Percentiles rank a stretch among this genome's conserved stretches.
phyloP scores from a whole-genome alignment of 1,140 invertebrate species.

The Hyles euphorbiae region DNA sequence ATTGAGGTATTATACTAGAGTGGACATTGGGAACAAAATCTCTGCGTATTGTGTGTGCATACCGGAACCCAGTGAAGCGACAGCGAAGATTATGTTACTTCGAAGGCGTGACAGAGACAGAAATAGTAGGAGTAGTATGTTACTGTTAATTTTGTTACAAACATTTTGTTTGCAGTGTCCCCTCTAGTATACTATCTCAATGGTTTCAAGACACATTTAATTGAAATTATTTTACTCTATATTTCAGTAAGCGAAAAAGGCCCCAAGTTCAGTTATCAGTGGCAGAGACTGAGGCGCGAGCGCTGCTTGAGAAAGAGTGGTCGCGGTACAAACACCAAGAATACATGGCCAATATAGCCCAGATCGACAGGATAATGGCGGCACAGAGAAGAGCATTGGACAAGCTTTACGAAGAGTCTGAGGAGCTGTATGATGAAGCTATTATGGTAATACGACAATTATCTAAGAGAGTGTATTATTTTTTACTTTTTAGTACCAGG shows the following conservation, averaged over 20 bases:
- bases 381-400: constrained; percentile 87
- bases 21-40: too few species aligned
- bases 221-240: background rate
- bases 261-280: constrained; percentile 30
- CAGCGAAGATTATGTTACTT: too few species aligned
- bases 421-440: constrained; percentile 89
- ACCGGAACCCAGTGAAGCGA: too few species aligned
- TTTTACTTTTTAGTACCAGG: background rate
- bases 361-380: constrained; percentile 80
- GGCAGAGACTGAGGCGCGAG: constrained; percentile 45
- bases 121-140: too few species aligned
- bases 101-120: too few species aligned
- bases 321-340: constrained; percentile 79
- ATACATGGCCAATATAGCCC: constrained; percentile 78
- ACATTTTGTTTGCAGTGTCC: too few species aligned
- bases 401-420: constrained; percentile 84
- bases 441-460: constrained; percentile 78
- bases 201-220: too few species aligned
- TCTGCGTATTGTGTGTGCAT: too few species aligned
- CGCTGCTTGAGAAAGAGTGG: constrained; percentile 83
- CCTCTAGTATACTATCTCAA: too few species aligned
- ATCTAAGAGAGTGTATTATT: background rate
- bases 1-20: too few species aligned
- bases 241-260: constrained; percentile 56
- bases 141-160: too few species aligned